Evolutionary conservation across 2,113 vertebrate species (phyloP), one percentile per base, ranked within the genome.

Genomic region (Spea bombifrons): DNA sequence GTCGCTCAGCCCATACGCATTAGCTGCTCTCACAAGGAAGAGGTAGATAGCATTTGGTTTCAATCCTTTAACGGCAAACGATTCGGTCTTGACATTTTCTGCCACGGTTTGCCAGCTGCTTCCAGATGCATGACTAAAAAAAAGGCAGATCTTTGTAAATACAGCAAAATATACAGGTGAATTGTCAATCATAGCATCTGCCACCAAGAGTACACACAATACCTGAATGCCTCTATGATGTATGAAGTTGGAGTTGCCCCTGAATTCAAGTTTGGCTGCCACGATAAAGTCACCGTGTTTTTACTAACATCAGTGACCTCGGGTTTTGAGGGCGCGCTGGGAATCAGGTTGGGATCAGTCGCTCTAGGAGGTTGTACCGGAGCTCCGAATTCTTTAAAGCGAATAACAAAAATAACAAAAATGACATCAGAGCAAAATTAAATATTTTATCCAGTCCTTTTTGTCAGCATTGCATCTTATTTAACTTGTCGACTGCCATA

Each of bases 201-300:
- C 80, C 66, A 69, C 6, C 5, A 8, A 7, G 7, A 17, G 8
- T 8, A 49, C 55, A 75, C 5, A 0, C 16, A 8, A 81, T 88
- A 99, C 97, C 97, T 99, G 93, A 99, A 99, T 83, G 95, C 97
- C 86, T 99, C 97, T 75, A 99, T 94, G 83, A 99, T 89, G n/a
- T 99, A 99, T 74, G 97, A 99, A 0, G 96, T 99, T 83, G 97
- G 97, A 0, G 97, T 99, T 88, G 97, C 97, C 84, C 97, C 97
- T 71, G 96, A 88, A 86, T 95, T 96, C 83, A 96, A 86, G 87
- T 98, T 97, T 4, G 96, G 97, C 86, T 95, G 95, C 97, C 97
- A 99, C 63, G 94, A 94, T 76, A 99, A 89, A 0, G 92, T 93
- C 63, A 98, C 92, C 7, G 95, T 96, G 50, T 95, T 97, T 85